These are phyloP conservation scores for Ciona savignyi DNA, from an alignment of 23 tunicate species.

Conservation along the genomic window DNA sequence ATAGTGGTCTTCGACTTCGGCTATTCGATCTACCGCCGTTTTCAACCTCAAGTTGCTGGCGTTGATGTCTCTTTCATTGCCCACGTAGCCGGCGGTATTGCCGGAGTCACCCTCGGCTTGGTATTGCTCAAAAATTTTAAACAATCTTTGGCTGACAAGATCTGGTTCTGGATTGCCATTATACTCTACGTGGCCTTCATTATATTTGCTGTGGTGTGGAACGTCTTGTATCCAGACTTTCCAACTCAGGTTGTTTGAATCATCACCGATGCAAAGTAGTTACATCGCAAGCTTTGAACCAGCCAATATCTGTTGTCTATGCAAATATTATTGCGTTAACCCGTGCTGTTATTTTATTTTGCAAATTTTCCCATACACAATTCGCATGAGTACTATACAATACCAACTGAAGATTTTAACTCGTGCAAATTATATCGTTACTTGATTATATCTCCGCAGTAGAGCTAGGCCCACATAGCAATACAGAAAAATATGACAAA, in stretches of 20 bases:
- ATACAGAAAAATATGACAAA: too few relatives aligned
- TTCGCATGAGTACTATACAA: too few relatives aligned
- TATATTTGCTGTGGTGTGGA: conserved; percentile 38
- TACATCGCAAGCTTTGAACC: too few relatives aligned
- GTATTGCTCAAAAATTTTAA: conserved; percentile 43
- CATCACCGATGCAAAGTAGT: too few relatives aligned
- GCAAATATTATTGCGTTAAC: too few relatives aligned
- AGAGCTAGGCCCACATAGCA: too few relatives aligned
- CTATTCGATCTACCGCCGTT: conserved; percentile 36
- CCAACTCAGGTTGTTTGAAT: background rate
- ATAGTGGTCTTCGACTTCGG: conserved; percentile 47
- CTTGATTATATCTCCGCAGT: too few relatives aligned
- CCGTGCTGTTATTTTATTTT: too few relatives aligned
- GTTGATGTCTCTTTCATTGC: conserved; percentile 38
- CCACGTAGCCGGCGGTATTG: conserved; percentile 43
- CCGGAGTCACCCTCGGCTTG: conserved; percentile 36
- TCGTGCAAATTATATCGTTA: too few relatives aligned
- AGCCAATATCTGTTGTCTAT: too few relatives aligned
- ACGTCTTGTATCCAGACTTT: conserved; percentile 23
- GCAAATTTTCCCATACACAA: too few relatives aligned
- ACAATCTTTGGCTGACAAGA: conserved; percentile 17
- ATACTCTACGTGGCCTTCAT: conserved; percentile 11
- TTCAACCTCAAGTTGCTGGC: conserved; percentile 8
- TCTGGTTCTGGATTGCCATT: conserved; percentile 33
- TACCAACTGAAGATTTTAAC: too few relatives aligned